These are phyloP conservation scores for Neocrepidodera transversa DNA, from an alignment of 2,888 invertebrate species.

Conservation along the genomic window DNA sequence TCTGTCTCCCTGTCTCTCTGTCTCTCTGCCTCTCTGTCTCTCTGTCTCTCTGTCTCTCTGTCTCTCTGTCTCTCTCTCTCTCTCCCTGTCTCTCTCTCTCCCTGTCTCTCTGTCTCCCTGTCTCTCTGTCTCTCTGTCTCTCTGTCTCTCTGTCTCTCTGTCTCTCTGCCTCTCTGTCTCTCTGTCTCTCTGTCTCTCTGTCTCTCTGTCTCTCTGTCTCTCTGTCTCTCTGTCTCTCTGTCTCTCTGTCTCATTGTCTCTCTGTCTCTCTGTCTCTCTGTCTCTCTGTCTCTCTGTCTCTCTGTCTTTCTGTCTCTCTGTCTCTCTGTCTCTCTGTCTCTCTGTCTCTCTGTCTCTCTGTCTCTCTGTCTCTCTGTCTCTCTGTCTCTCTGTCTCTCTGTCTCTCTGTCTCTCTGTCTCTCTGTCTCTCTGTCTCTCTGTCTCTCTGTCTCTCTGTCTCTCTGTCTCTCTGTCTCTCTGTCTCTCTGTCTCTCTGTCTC, in stretches of 20 bases:
- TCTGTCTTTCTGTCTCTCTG: constrained; percentile 26
- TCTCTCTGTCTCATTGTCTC: constrained; percentile 28
- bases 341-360: constrained; percentile 26
- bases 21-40: constrained; percentile 30
- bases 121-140: constrained; percentile 28
- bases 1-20: no score
- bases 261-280: constrained; percentile 28
- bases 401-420: constrained; percentile 18
- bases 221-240: constrained; percentile 28
- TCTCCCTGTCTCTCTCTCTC: no score
- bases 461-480: neutral
- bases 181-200: constrained; percentile 19
- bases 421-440: neutral
- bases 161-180: constrained; percentile 30
- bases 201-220: constrained; percentile 29
- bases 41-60: constrained; percentile 31
- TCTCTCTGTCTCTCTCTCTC: constrained; percentile 31
- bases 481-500: neutral
- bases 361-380: constrained; percentile 26
- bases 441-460: neutral
- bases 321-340: constrained; percentile 27
- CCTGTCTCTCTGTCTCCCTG: no score
- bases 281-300: constrained; percentile 28
- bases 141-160: constrained; percentile 30
- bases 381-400: constrained; percentile 27